Evolutionary conservation across 2,888 invertebrate species (phyloP), one percentile per base, ranked within the genome.

Genomic region (Trachelus stipa): DNA sequence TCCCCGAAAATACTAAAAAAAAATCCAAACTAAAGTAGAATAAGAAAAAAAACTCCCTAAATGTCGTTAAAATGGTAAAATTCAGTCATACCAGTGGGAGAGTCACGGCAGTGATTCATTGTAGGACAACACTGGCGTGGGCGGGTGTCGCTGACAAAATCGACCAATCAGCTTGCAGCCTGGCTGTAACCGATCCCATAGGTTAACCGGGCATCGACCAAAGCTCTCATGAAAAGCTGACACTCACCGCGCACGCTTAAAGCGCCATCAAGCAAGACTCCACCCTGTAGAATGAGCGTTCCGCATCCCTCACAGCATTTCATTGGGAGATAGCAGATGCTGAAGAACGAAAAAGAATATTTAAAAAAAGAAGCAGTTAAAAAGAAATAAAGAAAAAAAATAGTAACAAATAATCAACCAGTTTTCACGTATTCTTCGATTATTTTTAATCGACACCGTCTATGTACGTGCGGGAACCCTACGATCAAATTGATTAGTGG

Each of bases 71-170:
- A 56, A 23, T 2, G 15, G 23, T 23, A 56, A 56, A 56, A 6
- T 56, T 9, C 9, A 56, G 56, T 56, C 2, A 9, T 9, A 56
- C 56, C 23, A 23, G 23, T 56, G 56, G 56, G 56, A 56, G 56
- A 56, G 56, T 56, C 56, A 56, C 56, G 23, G 56, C 23, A 56
- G 23, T 56, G 80, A 34, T n/a, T 83, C 83, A 84, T 82, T 83
- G 83, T 83, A 85, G 85, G 88, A 89, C 88, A 87, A 86, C 87
- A 83, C 81, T 80, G 56, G 87, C 87, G 91, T 90, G 91, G 91
- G 91, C 91, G 91, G 90, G 90, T 90, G 88, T 91, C 90, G 86
- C 89, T 91, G 88, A 91, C 90, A 90, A 90, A 90, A 90, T 87
- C 88, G 85, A 89, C 91, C 91, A 91, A 91, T 91, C 85, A 85